A percentile compares a stretch with the other conserved stretches of the same genome.
Conservation (phyloP, 2,888 invertebrate species). For the Alitta virens region DNA sequence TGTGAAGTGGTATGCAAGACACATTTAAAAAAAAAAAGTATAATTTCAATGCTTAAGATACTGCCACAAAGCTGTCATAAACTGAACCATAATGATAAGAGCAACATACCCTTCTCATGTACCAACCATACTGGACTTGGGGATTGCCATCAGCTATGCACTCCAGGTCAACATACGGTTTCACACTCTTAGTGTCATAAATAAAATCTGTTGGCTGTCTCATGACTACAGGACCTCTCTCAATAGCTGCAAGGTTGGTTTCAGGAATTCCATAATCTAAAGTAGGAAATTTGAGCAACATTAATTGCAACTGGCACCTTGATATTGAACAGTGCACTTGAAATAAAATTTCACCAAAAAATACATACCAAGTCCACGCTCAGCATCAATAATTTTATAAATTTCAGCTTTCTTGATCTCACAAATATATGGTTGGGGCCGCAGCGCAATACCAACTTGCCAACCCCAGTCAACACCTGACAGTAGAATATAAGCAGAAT, state of each 20-base stretch:
- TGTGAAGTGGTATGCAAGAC: too few relatives aligned
- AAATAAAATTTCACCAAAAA: not conserved
- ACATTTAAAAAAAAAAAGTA: too few relatives aligned
- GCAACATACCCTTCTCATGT: not conserved
- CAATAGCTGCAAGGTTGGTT: slow-evolving; percentile 18
- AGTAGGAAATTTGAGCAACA: not conserved
- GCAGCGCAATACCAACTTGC: not conserved
- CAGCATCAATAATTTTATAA: slow-evolving; percentile 34
- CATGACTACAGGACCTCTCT: slow-evolving; percentile 24
- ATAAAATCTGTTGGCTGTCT: slow-evolving; percentile 26
- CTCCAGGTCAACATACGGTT: slow-evolving; percentile 43
- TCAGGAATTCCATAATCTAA: slow-evolving; percentile 29
- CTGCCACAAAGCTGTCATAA: too few relatives aligned
- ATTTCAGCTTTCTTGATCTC: slow-evolving; percentile 39
- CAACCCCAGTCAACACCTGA: slow-evolving; percentile 16
- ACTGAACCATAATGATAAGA: too few relatives aligned
- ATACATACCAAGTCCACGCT: slow-evolving; percentile 40
- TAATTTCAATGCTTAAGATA: too few relatives aligned
- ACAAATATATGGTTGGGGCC: slow-evolving; percentile 38
- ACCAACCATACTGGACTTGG: slow-evolving; percentile 37
- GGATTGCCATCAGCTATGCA: slow-evolving; percentile 38
- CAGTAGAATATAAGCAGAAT: too few relatives aligned
- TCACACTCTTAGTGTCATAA: slow-evolving; percentile 38
- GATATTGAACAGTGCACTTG: not conserved
- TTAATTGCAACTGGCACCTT: not conserved